Conservation (phyloP, 2,797 vertebrate species). For the Balearica regulorum region DNA sequence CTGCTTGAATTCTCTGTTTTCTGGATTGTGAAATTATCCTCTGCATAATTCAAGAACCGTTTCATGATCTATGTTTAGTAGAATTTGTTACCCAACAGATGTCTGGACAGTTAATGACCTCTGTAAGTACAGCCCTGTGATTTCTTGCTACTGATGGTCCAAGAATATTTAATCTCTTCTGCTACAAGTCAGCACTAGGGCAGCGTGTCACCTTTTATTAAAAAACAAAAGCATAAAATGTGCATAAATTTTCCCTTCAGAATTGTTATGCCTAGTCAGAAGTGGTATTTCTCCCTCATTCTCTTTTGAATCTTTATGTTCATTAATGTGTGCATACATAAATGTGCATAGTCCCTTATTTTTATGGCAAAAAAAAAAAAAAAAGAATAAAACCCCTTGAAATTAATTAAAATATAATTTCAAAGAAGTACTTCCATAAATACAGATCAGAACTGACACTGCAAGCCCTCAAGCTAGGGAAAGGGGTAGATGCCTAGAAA, state of each 20-base stretch:
- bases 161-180: conserved; percentile 39
- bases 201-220: not conserved
- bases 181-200: not conserved
- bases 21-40: conserved; percentile 55
- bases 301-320: not conserved
- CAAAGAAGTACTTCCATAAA: not conserved
- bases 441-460: not conserved
- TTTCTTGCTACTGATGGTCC: conserved; percentile 41
- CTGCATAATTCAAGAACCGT: conserved; percentile 24
- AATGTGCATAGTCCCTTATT: not conserved
- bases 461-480: not conserved
- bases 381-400: not conserved
- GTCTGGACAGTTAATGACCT: conserved; percentile 49
- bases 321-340: not conserved
- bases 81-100: conserved; percentile 62
- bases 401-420: not conserved
- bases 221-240: not conserved
- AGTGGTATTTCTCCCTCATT: not conserved
- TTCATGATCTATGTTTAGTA: conserved; percentile 53
- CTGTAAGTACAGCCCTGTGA: conserved; percentile 34
- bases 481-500: not conserved
- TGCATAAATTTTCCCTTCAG: not conserved
- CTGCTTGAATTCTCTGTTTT: conserved; percentile 51
- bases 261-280: not conserved
- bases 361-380: not conserved